Evolutionary conservation across 2,888 invertebrate genomes (phyloP).

Genomic region (Nomada goodeniana): DNA sequence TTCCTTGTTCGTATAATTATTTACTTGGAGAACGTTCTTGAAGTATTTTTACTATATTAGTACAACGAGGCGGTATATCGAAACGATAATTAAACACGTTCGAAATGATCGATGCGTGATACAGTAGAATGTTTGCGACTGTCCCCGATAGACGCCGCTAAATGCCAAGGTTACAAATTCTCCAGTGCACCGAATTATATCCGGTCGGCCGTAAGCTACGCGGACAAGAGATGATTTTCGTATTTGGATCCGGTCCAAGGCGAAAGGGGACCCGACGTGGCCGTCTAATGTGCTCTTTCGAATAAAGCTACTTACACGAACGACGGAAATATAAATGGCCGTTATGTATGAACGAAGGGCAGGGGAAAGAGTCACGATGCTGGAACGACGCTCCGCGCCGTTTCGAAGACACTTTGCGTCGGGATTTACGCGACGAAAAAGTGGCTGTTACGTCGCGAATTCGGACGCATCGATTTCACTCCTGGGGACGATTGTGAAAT

Average conservation of each 20-base stretch:
- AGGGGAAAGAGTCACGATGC: not conserved
- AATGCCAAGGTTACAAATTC: conserved; percentile 60
- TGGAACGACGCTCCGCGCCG: conserved; percentile 8
- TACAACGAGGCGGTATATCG: not conserved
- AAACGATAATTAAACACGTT: not conserved
- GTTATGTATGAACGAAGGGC: conserved; percentile 18
- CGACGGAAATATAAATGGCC: conserved; percentile 61
- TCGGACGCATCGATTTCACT: conserved; percentile 23
- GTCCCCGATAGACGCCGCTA: conserved; percentile 36
- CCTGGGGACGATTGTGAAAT: not conserved
- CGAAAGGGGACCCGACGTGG: conserved; percentile 49
- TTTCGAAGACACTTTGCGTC: conserved; percentile 38
- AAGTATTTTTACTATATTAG: too few species aligned
- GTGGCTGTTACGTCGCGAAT: conserved; percentile 12
- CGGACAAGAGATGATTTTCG: conserved; percentile 54
- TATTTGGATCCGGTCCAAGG: conserved; percentile 58
- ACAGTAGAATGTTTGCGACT: conserved; percentile 11
- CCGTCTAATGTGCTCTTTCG: conserved; percentile 65
- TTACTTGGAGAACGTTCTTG: too few species aligned
- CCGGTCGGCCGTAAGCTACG: not conserved
- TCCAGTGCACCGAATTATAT: conserved; percentile 42
- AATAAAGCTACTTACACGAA: conserved; percentile 62
- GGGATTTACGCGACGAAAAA: conserved; percentile 40
- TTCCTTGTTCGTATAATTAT: too few species aligned
- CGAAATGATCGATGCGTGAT: too few species aligned